Base-by-base conservation (phyloP, 2,113 vertebrate genomes). In the Spilogale gracilis region DNA sequence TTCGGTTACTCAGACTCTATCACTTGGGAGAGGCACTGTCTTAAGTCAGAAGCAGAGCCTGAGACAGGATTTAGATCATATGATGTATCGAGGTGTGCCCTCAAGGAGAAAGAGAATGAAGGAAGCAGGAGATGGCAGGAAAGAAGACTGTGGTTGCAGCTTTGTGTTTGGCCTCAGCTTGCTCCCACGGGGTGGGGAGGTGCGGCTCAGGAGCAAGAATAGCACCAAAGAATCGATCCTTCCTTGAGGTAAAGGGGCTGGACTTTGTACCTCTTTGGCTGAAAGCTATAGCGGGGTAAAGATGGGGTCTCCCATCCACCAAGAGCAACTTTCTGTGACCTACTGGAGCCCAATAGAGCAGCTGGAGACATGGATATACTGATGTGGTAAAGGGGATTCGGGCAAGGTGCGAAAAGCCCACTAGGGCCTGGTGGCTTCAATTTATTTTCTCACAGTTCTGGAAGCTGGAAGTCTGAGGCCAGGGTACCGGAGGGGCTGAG, bases 241-340 rank as follows among this genome's bases (percentile, higher is more conserved):
- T 86, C 60, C 74, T 89, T 92, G 30, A 81, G 13, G n/a, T 95
- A 85, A 85, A 94, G 43, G 71, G n/a, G 43, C 30, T 89, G 43
- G 9, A 25, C 23, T 92, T 90, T 60, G 12, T 73, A 89, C 1
- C 6, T 18, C 50, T 45, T 94, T 85, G 25, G 32, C 56, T 83
- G 18, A 58, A 94, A 95, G 54, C 50, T 80, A 23, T 1, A 82
- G 67, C 2, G 14, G 50, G 43, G 12, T 58, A 79, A 11, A 23
- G 61, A 69, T 48, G 9, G 48, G 23, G 25, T 90, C 84, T 82
- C 21, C 17, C 43, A 82, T n/a, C 50, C 11, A 93, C 17, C 27
- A 45, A 43, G 48, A 86, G 48, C 80, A 90, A 95, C 94, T 87
- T 94, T 95, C 54, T 92, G 43, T 94, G 92, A 90, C 43, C 23